These are phyloP conservation scores for Datnioides undecimradiatus DNA, from an alignment of 2,113 vertebrate genomes.

Conservation along the genomic window DNA sequence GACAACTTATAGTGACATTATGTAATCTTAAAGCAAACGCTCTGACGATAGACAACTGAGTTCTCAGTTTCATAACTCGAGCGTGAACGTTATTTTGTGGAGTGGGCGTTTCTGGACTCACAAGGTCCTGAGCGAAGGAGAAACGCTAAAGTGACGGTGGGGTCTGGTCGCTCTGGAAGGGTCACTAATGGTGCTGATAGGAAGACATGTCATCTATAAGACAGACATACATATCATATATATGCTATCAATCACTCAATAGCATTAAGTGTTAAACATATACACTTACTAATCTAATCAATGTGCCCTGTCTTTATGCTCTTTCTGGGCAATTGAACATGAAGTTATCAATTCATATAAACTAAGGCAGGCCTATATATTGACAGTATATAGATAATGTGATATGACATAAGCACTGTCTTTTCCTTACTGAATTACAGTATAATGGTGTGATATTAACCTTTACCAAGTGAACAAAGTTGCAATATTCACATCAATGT, in stretches of 20 bases:
- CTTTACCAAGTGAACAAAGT: no score
- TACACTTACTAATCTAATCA: no score
- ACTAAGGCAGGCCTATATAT: background rate
- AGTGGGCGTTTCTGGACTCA: constrained; percentile 26
- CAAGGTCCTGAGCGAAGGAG: background rate
- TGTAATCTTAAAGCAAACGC: constrained; percentile 65
- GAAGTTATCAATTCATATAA: background rate
- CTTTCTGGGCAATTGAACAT: background rate
- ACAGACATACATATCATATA: no score
- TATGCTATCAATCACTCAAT: no score
- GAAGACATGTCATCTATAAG: background rate
- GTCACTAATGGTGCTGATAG: background rate
- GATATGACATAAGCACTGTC: no score
- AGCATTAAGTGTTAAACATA: background rate
- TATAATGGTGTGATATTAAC: no score
- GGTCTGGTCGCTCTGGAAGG: background rate
- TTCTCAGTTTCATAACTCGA: constrained; percentile 46
- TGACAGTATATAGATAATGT: no score
- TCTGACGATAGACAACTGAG: constrained; percentile 15
- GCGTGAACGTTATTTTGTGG: constrained; percentile 21
- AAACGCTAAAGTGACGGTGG: background rate
- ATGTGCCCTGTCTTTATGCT: background rate
- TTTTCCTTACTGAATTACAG: no score
- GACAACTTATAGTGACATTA: constrained; percentile 73
- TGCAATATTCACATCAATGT: no score